These are phyloP conservation scores for Tylochromis polylepis DNA, from an alignment of 2,113 vertebrate species.

Conservation along the genomic window DNA sequence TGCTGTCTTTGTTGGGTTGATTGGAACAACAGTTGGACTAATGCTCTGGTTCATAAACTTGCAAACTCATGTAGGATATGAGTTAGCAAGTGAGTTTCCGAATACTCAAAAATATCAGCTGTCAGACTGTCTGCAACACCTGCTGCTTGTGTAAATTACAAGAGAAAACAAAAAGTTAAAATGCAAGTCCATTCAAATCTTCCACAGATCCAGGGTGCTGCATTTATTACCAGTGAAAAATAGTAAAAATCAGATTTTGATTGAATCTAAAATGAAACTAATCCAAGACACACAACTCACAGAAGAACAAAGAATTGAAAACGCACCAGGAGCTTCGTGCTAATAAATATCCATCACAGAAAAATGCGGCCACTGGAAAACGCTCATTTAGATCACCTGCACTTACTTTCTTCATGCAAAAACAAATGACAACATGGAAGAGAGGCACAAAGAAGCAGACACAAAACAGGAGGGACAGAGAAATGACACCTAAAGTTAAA, in stretches of 20 bases:
- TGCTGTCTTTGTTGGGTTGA: not conserved
- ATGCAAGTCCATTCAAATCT: not conserved
- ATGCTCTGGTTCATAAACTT: not conserved
- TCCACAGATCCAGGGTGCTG: not conserved
- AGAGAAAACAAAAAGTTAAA: not conserved
- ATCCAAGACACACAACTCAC: not conserved
- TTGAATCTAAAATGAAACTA: conserved; percentile 3
- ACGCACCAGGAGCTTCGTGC: not conserved
- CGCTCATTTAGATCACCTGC: not conserved
- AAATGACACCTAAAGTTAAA: conserved; percentile 23
- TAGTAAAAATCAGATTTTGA: not conserved
- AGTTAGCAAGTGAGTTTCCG: not conserved
- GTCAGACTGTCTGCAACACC: not conserved
- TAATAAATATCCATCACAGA: not conserved
- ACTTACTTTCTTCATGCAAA: not conserved
- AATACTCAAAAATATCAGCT: not conserved
- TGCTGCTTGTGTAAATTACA: conserved; percentile 6
- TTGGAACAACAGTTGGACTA: not conserved
- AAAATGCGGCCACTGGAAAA: not conserved
- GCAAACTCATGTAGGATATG: not conserved
- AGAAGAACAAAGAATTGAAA: not conserved
- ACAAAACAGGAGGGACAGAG: not conserved
- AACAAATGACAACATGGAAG: not conserved
- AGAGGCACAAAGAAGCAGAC: not conserved
- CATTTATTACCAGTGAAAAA: not conserved